phyloP scores from a whole-genome alignment of 2,888 invertebrate genomes.

The Drosophila anceps region DNA sequence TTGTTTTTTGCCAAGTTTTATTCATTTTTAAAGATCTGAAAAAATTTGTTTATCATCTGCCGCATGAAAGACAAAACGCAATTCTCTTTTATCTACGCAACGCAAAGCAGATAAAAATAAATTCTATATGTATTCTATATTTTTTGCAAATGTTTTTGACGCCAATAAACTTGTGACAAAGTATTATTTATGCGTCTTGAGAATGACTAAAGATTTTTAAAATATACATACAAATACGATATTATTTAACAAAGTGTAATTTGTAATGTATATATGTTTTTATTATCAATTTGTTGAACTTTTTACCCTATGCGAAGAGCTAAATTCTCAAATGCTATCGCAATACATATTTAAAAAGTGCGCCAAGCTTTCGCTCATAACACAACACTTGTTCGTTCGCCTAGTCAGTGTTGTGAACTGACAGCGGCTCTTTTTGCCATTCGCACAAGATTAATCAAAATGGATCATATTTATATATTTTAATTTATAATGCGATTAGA shows the following conservation, averaged over 20 bases:
- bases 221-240: background rate
- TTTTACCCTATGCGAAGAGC: background rate
- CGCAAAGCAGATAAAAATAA: slow-evolving; percentile 64
- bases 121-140: slow-evolving; percentile 45
- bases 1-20: slow-evolving; percentile 42
- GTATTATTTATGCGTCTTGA: slow-evolving; percentile 29
- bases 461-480: background rate
- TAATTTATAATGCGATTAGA: background rate
- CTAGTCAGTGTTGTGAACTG: slow-evolving; percentile 11
- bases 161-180: slow-evolving; percentile 44
- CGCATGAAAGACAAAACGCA: slow-evolving; percentile 53
- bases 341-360: slow-evolving; percentile 24
- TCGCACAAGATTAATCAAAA: slow-evolving; percentile 6
- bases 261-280: background rate
- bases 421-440: slow-evolving; percentile 2
- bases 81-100: slow-evolving; percentile 70
- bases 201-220: slow-evolving; percentile 4
- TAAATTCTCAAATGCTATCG: too few relatives aligned
- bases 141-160: slow-evolving; percentile 36
- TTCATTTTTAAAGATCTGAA: slow-evolving; percentile 56
- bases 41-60: slow-evolving; percentile 50
- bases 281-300: background rate
- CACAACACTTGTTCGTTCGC: slow-evolving; percentile 37
- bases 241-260: background rate
- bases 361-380: slow-evolving; percentile 23